Base-by-base conservation (phyloP, 2,113 vertebrate species). In the Tretioscincus oriximinensis region DNA sequence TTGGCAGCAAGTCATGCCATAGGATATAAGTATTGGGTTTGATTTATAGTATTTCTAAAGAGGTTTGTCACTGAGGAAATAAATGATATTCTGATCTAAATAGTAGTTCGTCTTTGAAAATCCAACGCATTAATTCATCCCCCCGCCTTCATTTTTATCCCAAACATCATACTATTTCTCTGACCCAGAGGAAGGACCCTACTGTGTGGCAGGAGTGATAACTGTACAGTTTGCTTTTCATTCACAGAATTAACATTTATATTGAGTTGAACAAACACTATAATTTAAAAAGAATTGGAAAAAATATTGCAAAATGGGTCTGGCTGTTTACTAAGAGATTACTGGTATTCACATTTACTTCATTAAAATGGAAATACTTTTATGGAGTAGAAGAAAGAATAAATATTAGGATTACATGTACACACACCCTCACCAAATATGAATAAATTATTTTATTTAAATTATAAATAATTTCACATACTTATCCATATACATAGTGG, bases 281-380 rank as follows among this genome's bases (percentile, higher is more conserved):
- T 51, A 24, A 73, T 35, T 87, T 82, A 73, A 28, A 84, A 86
- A 78, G 14, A 28, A 78, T 1, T 64, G 24, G 69, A 71, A 80
- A 6, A 18, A 51, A 58, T 18, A 58, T 16, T 65, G 26, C 28
- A 72, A 77, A 26, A 4, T 83, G 54, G n/a, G 49, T 28, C 28
- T 28, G 20, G 24, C 45, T 49, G 54, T 28, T 65, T 54, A 64
- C 60, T 65, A n/a, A 71, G 35, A 72, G 71, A 79, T 84, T 41
- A n/a, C 49, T 63, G 76, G 12, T 18, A 58, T 58, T 58, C 54
- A 41, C 35, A 8, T 31, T 60, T 51, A 61, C 70, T 74, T 81
- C 64, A 75, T 81, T 81, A 81, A 81, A 58, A 67, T 75, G 31
- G 65, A 60, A 81, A 81, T 81, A 60, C 29, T 73, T 68, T 60